Conservation (phyloP, 2,113 vertebrate species). For the Gallinago jamesoni region DNA sequence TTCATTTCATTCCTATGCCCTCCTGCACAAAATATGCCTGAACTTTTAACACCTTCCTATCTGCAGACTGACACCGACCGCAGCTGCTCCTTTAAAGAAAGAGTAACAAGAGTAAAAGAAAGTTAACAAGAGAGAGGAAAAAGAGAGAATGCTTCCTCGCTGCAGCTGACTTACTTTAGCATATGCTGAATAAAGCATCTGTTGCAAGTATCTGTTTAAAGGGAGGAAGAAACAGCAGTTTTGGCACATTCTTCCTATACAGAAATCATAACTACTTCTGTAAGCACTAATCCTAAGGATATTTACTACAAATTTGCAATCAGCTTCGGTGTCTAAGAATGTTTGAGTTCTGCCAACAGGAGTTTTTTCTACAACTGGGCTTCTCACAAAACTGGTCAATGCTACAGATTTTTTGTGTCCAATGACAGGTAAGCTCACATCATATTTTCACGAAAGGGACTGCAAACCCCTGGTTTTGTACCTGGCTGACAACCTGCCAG, state of each 20-base stretch:
- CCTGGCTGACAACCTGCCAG: background rate
- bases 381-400: background rate
- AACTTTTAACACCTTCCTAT: background rate
- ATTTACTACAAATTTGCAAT: background rate
- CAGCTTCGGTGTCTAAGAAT: background rate
- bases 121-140: background rate
- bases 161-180: background rate
- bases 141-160: background rate
- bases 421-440: background rate
- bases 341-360: background rate
- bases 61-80: rapidly evolving
- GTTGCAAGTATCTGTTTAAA: background rate
- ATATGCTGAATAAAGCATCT: background rate
- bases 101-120: background rate
- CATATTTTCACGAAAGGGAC: background rate
- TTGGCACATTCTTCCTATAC: background rate
- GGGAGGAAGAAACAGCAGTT: background rate
- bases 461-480: background rate
- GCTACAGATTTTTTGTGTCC: background rate
- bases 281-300: background rate
- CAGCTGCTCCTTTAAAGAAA: background rate
- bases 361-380: background rate
- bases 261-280: background rate
- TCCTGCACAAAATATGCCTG: background rate
- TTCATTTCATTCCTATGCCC: background rate